phyloP scores from a whole-genome alignment of 2,888 invertebrate genomes.

The Athripsodes cinereus region DNA sequence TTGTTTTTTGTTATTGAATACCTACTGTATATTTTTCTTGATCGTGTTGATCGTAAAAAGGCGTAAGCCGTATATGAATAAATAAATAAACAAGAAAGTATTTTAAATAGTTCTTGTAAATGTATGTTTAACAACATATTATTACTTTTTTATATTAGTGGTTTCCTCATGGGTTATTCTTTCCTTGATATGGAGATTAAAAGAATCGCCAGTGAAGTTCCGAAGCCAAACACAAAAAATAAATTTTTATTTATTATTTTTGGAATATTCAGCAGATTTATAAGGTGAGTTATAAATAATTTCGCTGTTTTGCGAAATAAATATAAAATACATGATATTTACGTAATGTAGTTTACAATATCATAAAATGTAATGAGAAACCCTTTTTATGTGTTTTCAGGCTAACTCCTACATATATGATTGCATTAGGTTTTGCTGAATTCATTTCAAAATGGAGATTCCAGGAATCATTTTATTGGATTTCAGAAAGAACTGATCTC shows the following conservation, averaged over 20 bases:
- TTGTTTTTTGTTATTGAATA: no score
- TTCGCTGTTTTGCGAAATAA: background rate
- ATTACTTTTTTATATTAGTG: background rate
- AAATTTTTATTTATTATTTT: background rate
- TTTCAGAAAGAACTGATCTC: constrained; percentile 35
- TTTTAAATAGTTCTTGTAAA: no score
- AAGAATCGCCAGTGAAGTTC: background rate
- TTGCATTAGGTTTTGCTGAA: constrained; percentile 36
- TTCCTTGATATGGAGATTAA: background rate
- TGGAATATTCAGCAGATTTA: background rate
- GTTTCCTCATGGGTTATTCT: background rate
- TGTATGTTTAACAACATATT: no score
- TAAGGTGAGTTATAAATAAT: background rate
- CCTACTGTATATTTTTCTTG: no score
- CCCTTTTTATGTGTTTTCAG: constrained; percentile 31
- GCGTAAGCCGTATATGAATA: no score
- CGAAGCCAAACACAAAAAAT: background rate
- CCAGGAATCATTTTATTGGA: constrained; percentile 35
- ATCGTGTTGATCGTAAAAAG: no score
- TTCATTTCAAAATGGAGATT: constrained; percentile 35
- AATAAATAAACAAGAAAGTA: no score
- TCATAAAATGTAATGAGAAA: no score
- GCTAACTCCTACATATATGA: constrained; percentile 41
- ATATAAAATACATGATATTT: no score
- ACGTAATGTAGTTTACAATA: no score